phyloP scores from a whole-genome alignment of 2,888 invertebrate species.

The Oxyteleia sp. region DNA sequence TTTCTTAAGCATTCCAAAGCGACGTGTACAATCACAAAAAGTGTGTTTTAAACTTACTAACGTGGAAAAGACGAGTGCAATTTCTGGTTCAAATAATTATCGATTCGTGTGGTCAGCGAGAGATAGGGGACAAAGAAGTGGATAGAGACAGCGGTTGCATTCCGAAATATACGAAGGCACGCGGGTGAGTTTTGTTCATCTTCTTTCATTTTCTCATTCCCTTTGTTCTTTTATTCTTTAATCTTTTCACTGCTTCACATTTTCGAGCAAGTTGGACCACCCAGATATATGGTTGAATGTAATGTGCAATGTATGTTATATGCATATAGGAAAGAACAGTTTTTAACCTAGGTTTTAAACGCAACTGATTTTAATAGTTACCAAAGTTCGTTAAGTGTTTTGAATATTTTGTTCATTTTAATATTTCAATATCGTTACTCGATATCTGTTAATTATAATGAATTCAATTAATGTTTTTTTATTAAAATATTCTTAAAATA shows the following conservation, averaged over 20 bases:
- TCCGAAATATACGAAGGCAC: slow-evolving; percentile 84
- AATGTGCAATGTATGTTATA: slow-evolving; percentile 79
- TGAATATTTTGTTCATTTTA: too few species aligned
- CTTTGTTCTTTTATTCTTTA: slow-evolving; percentile 74
- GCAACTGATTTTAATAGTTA: too few species aligned
- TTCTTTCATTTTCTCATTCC: slow-evolving; percentile 73
- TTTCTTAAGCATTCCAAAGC: slow-evolving; percentile 66
- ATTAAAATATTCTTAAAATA: too few species aligned
- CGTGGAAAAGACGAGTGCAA: slow-evolving; percentile 85
- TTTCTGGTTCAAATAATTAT: slow-evolving; percentile 86
- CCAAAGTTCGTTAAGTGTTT: too few species aligned
- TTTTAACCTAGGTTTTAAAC: too few species aligned
- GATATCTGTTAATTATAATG: too few species aligned
- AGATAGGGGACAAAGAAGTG: slow-evolving; percentile 83
- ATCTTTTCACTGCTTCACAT: slow-evolving; percentile 83
- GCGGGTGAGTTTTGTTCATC: slow-evolving; percentile 79
- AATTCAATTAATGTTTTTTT: too few species aligned
- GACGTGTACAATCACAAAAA: slow-evolving; percentile 80
- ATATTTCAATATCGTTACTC: too few species aligned
- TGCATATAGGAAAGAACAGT: too few species aligned
- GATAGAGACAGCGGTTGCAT: slow-evolving; percentile 88
- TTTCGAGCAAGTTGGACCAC: slow-evolving; percentile 83
- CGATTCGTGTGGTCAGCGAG: slow-evolving; percentile 87
- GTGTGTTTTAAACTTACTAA: slow-evolving; percentile 80
- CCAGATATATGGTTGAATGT: slow-evolving; percentile 78